Percentiles rank a stretch among this genome's conserved stretches.
These are phyloP conservation scores for Thamnophis sirtalis DNA, from an alignment of 2,113 vertebrate genomes.

Conservation along the genomic window DNA sequence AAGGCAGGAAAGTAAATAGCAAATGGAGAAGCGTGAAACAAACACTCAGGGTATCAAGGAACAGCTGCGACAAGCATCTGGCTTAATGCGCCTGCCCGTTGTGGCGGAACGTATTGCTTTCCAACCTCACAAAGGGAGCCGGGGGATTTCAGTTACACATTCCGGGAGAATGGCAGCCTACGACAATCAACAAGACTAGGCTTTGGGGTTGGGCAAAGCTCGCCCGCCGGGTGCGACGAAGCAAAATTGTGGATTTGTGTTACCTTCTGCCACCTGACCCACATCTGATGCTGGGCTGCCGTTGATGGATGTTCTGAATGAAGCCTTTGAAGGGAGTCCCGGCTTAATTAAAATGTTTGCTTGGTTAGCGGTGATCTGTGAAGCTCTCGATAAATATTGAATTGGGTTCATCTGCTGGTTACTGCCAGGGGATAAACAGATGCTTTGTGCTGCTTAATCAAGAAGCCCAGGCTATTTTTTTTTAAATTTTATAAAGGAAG, in stretches of 20 bases:
- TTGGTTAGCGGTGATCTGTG: constrained; percentile 98
- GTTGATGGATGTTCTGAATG: constrained; percentile 98
- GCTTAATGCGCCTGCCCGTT: constrained; percentile 79
- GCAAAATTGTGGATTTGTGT: constrained; percentile 82
- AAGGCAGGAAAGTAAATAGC: constrained; percentile 77
- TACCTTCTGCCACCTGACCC: constrained; percentile 95
- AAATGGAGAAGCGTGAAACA: constrained; percentile 80
- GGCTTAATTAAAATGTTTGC: constrained; percentile 99
- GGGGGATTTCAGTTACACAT: constrained; percentile 83
- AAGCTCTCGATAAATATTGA: constrained; percentile 99
- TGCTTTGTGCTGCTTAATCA: constrained; percentile 87
- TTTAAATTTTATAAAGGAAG: constrained; percentile 22
- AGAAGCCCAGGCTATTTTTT: constrained; percentile 63
- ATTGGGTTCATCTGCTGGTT: constrained; percentile 99
- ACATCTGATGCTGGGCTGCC: constrained; percentile 81
- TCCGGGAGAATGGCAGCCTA: constrained; percentile 82
- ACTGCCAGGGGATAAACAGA: constrained; percentile 94
- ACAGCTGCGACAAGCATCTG: constrained; percentile 77
- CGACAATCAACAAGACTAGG: constrained; percentile 75
- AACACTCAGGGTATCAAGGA: constrained; percentile 78
- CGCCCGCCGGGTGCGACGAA: constrained; percentile 76
- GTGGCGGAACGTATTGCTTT: constrained; percentile 87
- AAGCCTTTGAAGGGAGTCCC: constrained; percentile 97
- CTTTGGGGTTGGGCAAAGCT: constrained; percentile 77
- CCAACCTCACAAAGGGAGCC: constrained; percentile 78